These are phyloP conservation scores for Amiota communis DNA, from an alignment of 2,888 invertebrate genomes.

Conservation along the genomic window DNA sequence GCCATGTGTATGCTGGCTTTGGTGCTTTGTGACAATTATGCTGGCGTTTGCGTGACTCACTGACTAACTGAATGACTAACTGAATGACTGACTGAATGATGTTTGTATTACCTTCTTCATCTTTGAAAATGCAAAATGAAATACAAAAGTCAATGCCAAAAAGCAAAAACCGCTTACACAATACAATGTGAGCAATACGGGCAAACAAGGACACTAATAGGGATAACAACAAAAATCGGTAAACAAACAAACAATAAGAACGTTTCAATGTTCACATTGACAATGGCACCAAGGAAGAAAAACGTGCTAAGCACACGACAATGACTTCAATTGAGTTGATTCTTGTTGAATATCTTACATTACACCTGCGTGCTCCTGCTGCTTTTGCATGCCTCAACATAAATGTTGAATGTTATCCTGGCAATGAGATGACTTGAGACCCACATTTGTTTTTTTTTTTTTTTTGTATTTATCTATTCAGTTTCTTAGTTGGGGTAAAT, in stretches of 20 bases:
- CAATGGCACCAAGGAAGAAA: background rate
- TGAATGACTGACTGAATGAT: background rate
- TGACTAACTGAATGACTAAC: background rate
- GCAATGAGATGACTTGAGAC: no score
- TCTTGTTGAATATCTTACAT: no score
- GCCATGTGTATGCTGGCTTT: background rate
- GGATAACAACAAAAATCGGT: background rate
- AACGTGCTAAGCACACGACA: constrained; percentile 22
- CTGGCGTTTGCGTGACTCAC: constrained; percentile 6
- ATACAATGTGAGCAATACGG: background rate
- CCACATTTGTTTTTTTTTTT: no score
- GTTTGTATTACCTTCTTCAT: background rate
- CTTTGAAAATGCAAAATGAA: constrained; percentile 21
- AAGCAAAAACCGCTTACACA: background rate
- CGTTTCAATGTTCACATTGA: no score
- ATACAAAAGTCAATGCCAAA: constrained; percentile 5
- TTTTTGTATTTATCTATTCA: no score
- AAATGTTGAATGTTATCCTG: no score
- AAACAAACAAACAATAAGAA: background rate
- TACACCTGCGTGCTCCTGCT: background rate
- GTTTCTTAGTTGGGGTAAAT: background rate
- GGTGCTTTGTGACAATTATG: constrained; percentile 10
- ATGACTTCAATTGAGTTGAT: background rate
- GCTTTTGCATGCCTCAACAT: background rate
- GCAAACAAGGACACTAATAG: background rate